Percentiles rank a stretch among this genome's conserved stretches.
These are phyloP conservation scores for Lophotriccus pileatus DNA, from an alignment of 2,797 vertebrate species.

Conservation along the genomic window DNA sequence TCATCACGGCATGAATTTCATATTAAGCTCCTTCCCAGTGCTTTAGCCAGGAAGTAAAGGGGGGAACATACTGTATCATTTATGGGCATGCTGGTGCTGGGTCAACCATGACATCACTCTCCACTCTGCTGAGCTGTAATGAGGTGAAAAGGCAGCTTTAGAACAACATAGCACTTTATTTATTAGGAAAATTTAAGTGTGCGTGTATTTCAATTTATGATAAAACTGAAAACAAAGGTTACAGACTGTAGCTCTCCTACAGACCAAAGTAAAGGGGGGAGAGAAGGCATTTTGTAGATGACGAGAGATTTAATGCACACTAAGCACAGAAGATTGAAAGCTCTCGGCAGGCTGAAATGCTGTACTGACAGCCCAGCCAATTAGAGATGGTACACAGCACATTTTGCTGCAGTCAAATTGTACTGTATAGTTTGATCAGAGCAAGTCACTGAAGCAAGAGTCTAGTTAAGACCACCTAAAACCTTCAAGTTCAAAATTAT, in stretches of 20 bases:
- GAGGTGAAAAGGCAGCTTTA: slow-evolving; percentile 80
- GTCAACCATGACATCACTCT: slow-evolving; percentile 81
- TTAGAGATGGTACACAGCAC: background rate
- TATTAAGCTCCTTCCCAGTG: slow-evolving; percentile 81
- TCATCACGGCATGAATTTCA: slow-evolving; percentile 88
- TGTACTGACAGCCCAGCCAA: slow-evolving; percentile 8
- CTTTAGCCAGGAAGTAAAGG: slow-evolving; percentile 80
- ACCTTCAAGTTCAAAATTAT: background rate
- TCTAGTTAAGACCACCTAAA: background rate
- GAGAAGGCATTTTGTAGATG: slow-evolving; percentile 36
- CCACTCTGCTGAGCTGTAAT: slow-evolving; percentile 76
- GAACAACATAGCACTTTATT: slow-evolving; percentile 79
- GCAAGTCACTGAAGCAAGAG: background rate
- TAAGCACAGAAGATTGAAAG: slow-evolving; percentile 39
- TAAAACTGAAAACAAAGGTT: slow-evolving; percentile 73
- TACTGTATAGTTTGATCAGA: background rate
- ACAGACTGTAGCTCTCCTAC: slow-evolving; percentile 60
- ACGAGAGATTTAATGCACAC: slow-evolving; percentile 57
- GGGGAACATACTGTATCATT: slow-evolving; percentile 82
- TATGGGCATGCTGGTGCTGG: slow-evolving; percentile 80
- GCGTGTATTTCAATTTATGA: slow-evolving; percentile 70
- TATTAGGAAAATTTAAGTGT: slow-evolving; percentile 75
- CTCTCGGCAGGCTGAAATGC: slow-evolving; percentile 33
- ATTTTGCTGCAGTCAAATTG: background rate
- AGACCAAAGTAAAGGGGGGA: background rate